Evolutionary conservation across 2,888 invertebrate genomes (phyloP).

Genomic region (Chalcosyrphus nemorum): DNA sequence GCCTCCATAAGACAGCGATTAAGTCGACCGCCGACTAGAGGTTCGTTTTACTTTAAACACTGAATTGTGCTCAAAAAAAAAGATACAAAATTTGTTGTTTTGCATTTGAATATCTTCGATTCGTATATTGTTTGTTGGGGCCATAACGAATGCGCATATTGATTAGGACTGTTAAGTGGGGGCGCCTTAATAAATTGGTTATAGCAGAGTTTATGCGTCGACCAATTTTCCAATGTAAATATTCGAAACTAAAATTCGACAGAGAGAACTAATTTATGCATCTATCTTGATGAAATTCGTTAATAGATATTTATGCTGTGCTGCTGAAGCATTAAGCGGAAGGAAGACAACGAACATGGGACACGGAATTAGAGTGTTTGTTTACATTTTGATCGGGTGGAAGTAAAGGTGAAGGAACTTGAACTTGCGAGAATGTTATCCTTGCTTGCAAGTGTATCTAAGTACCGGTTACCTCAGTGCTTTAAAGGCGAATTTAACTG

Average conservation of each 20-base stretch:
- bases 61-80: neutral
- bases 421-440: no score
- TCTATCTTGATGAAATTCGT: neutral
- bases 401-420: no score
- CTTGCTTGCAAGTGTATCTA: no score
- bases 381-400: neutral
- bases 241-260: neutral
- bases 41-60: neutral
- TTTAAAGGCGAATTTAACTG: no score
- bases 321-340: neutral
- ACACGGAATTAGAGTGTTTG: neutral
- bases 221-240: neutral
- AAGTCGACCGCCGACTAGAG: conserved; percentile 3
- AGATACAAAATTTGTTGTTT: neutral
- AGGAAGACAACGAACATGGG: neutral
- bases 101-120: conserved; percentile 35
- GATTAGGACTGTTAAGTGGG: neutral
- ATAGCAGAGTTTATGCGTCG: neutral
- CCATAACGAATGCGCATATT: conserved; percentile 49
- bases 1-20: neutral
- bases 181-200: neutral
- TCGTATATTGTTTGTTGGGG: neutral
- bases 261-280: neutral
- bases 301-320: neutral
- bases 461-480: no score